Percentiles rank a stretch among this genome's conserved stretches.
Conservation (phyloP, 1,140 invertebrate species). For the Dendroctonus valens region DNA sequence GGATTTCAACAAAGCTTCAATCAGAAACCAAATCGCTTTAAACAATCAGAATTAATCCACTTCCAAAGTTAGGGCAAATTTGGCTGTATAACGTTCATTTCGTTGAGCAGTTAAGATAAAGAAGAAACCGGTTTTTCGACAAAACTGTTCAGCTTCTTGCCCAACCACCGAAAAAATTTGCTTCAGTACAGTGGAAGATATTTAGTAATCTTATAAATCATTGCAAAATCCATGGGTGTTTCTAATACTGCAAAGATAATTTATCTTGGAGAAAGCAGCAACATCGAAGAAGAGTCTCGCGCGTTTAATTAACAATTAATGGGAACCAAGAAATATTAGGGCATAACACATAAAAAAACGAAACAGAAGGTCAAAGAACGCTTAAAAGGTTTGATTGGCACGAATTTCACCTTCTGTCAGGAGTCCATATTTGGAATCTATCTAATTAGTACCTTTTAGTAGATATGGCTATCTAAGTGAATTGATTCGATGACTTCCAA, state of each 20-base stretch:
- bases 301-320: slow-evolving; percentile 17
- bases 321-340: slow-evolving; percentile 8
- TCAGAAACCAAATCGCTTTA: too few relatives aligned
- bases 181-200: too few relatives aligned
- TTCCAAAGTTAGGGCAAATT: too few relatives aligned
- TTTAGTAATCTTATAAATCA: too few relatives aligned
- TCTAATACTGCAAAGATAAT: neutral
- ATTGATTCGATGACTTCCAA: neutral
- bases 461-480: slow-evolving; percentile 16
- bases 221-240: too few relatives aligned
- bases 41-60: too few relatives aligned
- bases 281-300: neutral
- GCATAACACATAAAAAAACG: neutral
- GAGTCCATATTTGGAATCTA: slow-evolving; percentile 10
- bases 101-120: too few relatives aligned
- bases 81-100: too few relatives aligned
- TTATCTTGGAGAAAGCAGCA: slow-evolving; percentile 2
- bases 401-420: slow-evolving; percentile 26
- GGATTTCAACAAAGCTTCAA: too few relatives aligned
- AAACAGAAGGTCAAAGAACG: slow-evolving; percentile 10
- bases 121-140: too few relatives aligned
- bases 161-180: too few relatives aligned
- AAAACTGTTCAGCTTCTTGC: too few relatives aligned
- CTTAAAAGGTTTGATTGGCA: slow-evolving; percentile 20
- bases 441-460: slow-evolving; percentile 22